Evolutionary conservation across 2,113 vertebrate genomes (phyloP), one percentile per base, ranked within the genome.

Genomic region (Colaptes auratus): DNA sequence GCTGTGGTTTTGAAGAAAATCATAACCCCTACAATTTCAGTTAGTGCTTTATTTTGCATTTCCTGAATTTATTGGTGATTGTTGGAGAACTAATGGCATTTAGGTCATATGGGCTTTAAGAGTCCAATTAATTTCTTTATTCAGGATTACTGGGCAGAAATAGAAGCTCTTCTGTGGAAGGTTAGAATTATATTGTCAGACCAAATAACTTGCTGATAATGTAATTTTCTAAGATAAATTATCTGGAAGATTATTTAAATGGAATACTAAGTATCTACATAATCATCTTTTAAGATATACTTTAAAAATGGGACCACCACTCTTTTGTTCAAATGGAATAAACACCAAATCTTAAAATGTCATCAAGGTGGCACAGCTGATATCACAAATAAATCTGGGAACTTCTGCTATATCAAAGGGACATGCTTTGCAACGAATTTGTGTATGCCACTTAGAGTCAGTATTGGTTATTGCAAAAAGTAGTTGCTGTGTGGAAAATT

Each of bases 141-240:
- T 91, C 50, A 36, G 74, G 6, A 42, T 24, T 64, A 50, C 33
- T 65, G 65, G 27, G 21, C 61, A 65, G 70, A 89, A 88, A 82
- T 24, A 39, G 30, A 90, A 93, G 15, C 4, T 60, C 50, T 66
- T 84, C 48, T 23, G 4, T 77, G 42, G 56, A 82, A 85, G 15
- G 18, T 72, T 71, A 63, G 79, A 59, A 87, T 88, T 67, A 36
- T 59, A 52, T 75, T 85, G 56, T 66, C 58, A 91, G 92, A 82
- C 74, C 52, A 83, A 91, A 95, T 93, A 64, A 65, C 72, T 61
- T 90, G 52, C 48, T 75, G 86, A 75, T 88, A 31, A 82, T 60
- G 9, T 88, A 42, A 77, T 82, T 90, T 84, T 61, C 6, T 56
- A 67, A 65, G 65, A 88, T 30, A 18, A 81, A 66, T 86, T 82